Conservation (phyloP, 2,113 vertebrate species). For the Ammodytes marinus region DNA sequence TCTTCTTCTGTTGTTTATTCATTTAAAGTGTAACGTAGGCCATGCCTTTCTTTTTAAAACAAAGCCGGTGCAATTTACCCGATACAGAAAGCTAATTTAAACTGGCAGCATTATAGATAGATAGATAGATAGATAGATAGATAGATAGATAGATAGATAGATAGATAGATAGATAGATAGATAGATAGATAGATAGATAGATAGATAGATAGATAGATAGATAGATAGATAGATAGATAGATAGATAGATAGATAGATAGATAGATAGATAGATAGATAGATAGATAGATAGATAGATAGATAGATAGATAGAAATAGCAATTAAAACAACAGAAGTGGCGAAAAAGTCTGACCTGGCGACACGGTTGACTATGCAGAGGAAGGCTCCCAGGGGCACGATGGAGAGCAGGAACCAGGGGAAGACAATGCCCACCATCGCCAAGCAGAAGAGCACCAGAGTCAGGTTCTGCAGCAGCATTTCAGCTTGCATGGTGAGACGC, state of each 20-base stretch:
- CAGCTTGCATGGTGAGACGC: constrained; percentile 85
- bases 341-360: constrained; percentile 84
- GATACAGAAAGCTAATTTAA: not conserved
- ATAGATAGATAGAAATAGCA: not conserved
- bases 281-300: too few relatives aligned
- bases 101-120: not conserved
- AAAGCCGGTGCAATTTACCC: not conserved
- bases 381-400: constrained; percentile 83
- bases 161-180: too few relatives aligned
- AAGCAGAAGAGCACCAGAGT: constrained; percentile 87
- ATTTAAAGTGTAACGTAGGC: not conserved
- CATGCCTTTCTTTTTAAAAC: not conserved
- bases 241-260: too few relatives aligned
- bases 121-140: too few relatives aligned
- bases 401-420: constrained; percentile 88
- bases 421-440: constrained; percentile 83
- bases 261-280: too few relatives aligned
- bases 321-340: not conserved
- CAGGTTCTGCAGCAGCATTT: constrained; percentile 88
- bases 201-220: too few relatives aligned
- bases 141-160: too few relatives aligned
- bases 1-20: not conserved
- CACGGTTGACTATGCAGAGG: constrained; percentile 83
- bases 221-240: too few relatives aligned
- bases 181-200: too few relatives aligned